Evolutionary conservation across 2,113 vertebrate genomes (phyloP), one percentile per base, ranked within the genome.

Genomic region (Romanogobio albipinnatus): DNA sequence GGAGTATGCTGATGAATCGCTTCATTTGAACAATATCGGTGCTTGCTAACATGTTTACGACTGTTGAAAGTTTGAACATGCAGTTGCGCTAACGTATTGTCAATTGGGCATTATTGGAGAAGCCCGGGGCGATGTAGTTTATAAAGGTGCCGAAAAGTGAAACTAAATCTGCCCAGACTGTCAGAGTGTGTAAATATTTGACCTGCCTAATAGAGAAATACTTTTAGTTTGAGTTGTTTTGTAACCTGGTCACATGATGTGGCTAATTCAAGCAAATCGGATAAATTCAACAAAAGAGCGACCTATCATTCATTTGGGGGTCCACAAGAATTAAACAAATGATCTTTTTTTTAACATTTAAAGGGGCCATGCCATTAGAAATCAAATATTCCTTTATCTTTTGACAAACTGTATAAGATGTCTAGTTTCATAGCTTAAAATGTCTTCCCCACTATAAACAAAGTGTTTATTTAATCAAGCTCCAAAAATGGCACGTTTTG

Each of bases 11-110:
- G 56, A 64, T 81, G 59, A 49, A 49, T 64, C 26, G 45, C 61
- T 53, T 81, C 15, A 36, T 33, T 33, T 81, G 79, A 62, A 47
- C 36, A 62, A 62, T n/a, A 1, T 24, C 39, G 5, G 6, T 77
- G 19, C 49, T 59, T 59, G 76, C 59, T 61, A 80, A 80, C 77
- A 62, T 80, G 36, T 80, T 80, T 80, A 62, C 59, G 22, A n/a
- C 39, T 64, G 76, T 29, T 49, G 45, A 49, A 75, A 51, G 43
- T 51, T 75, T 49, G 3, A 14, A 75, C 15, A 15, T 14, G 7
- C 7, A 15, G 43, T 19, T 75, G 73, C 19, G 14, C 47, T 47
- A 5, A 47, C n/a, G 24, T 75, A 15, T 29, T 75, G 73, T 75
- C 73, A 45, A 7, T 13, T 43, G 9, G 70, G 3, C 19, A 17